Evolutionary conservation across 2,797 vertebrate species (phyloP).

Genomic region (Chrysolophus pictus): DNA sequence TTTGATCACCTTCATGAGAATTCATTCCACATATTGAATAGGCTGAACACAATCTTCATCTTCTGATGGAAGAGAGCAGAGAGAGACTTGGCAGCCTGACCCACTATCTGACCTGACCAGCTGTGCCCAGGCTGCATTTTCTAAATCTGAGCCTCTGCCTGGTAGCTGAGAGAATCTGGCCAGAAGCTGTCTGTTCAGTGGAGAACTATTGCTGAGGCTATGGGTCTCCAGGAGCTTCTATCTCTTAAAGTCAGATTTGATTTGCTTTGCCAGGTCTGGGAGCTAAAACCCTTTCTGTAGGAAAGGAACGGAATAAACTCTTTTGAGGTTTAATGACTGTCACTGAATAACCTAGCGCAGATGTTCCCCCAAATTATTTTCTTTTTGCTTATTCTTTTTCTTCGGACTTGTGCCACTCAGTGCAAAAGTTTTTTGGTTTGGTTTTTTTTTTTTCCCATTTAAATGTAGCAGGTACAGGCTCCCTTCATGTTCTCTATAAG

Average conservation of each 20-base stretch:
- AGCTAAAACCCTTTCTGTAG: neutral
- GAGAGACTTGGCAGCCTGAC: slow-evolving; percentile 3
- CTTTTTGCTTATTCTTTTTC: neutral
- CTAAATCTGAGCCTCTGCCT: neutral
- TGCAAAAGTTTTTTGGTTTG: neutral
- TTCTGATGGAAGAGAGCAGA: neutral
- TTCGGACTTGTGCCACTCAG: neutral
- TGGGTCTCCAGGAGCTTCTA: neutral
- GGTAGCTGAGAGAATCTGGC: neutral
- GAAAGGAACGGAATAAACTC: neutral
- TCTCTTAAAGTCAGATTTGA: neutral
- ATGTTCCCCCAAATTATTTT: neutral
- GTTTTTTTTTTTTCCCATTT: neutral
- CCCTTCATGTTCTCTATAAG: neutral
- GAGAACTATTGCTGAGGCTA: neutral
- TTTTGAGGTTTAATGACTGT: neutral
- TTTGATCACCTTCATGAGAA: slow-evolving; percentile 7
- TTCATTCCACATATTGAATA: neutral
- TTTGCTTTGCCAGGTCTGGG: neutral
- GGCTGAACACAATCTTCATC: neutral
- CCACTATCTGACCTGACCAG: neutral
- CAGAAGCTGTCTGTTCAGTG: neutral
- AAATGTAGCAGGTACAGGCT: neutral
- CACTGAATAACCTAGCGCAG: neutral
- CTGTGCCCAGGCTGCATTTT: slow-evolving; percentile 9